Conservation (phyloP, 1,140 invertebrate species). For the Procambarus clarkii region DNA sequence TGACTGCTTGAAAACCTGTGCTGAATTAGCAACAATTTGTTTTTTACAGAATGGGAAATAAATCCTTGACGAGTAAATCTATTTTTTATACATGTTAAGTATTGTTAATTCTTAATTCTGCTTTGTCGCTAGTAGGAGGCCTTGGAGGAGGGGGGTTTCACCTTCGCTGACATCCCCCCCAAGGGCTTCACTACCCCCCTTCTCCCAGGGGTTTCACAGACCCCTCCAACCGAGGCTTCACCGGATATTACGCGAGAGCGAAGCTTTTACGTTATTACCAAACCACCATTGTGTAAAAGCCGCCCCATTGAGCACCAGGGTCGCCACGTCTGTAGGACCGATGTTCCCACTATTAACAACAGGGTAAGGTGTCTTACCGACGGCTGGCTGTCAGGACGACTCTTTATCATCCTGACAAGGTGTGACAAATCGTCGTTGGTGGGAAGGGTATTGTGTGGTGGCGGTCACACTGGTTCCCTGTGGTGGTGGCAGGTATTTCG, state of each 20-base stretch:
- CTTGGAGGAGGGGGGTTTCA: too few relatives aligned
- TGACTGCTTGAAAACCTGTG: too few relatives aligned
- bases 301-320: background rate
- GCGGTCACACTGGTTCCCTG: background rate
- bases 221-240: background rate
- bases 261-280: slow-evolving; percentile 6
- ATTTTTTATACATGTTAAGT: too few relatives aligned
- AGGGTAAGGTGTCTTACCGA: slow-evolving; percentile 8
- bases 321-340: background rate
- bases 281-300: slow-evolving; percentile 25
- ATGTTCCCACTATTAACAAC: slow-evolving; percentile 17
- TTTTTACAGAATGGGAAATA: too few relatives aligned
- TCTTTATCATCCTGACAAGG: slow-evolving; percentile 26
- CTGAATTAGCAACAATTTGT: too few relatives aligned
- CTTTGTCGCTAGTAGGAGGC: too few relatives aligned
- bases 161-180: too few relatives aligned
- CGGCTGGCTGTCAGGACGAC: background rate
- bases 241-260: background rate
- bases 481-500: background rate
- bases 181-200: too few relatives aligned
- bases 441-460: background rate
- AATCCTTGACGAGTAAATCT: too few relatives aligned
- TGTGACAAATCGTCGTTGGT: slow-evolving; percentile 39
- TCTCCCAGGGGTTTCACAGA: too few relatives aligned
- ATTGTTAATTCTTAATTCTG: too few relatives aligned